A percentile compares a stretch with the other conserved stretches of the same genome.
Conservation (phyloP, 2,797 vertebrate species). For the Denticeps clupeoides region DNA sequence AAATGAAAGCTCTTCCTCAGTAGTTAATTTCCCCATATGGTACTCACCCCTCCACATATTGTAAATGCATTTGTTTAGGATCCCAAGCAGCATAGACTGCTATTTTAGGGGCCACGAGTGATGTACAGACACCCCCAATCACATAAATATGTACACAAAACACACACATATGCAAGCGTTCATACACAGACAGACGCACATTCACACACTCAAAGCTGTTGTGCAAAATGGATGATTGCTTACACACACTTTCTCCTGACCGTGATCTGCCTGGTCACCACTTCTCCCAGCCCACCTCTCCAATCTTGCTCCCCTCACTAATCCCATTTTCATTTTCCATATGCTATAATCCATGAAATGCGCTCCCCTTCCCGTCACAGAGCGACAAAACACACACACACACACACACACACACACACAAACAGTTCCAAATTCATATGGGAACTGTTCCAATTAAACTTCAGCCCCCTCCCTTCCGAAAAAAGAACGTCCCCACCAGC, state of each 20-base stretch:
- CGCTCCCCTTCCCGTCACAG: conserved; percentile 19
- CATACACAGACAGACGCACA: conserved; percentile 5
- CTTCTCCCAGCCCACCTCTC: conserved; percentile 29
- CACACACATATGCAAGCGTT: no score
- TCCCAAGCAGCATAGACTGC: no score
- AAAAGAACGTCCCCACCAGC: not conserved
- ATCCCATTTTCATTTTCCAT: conserved; percentile 36
- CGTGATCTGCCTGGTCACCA: conserved; percentile 23
- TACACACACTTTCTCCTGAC: conserved; percentile 27
- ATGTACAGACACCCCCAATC: no score
- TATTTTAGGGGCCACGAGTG: no score
- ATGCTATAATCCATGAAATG: conserved; percentile 34
- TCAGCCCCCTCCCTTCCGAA: conserved; percentile 15
- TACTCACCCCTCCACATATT: no score
- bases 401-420: no score
- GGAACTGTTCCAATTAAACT: conserved; percentile 34
- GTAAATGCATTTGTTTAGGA: no score
- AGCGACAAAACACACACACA: no score
- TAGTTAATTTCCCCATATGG: no score
- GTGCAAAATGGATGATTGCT: conserved; percentile 24
- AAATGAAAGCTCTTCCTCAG: no score
- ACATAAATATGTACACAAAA: no score
- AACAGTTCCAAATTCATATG: no score
- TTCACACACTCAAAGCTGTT: not conserved
- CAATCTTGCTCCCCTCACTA: conserved; percentile 25